Evolutionary conservation across 1,140 invertebrate species (phyloP).

Genomic region (Heliothis subflexa): DNA sequence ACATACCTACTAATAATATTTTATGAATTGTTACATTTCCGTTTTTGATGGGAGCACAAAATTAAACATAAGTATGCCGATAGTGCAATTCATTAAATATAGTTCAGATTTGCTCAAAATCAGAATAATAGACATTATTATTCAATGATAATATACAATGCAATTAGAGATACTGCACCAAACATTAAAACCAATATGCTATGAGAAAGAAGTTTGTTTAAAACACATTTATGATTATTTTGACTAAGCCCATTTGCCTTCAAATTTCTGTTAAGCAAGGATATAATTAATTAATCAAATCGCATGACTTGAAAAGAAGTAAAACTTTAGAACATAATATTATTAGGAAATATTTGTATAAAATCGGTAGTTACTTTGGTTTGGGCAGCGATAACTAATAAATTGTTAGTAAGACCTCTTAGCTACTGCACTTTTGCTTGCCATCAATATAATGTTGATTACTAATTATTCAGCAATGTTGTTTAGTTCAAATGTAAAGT

Average conservation of each 20-base stretch:
- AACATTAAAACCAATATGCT: slow-evolving; percentile 83
- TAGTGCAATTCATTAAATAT: slow-evolving; percentile 63
- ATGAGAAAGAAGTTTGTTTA: slow-evolving; percentile 74
- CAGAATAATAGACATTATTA: slow-evolving; percentile 75
- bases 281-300: slow-evolving; percentile 59
- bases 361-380: slow-evolving; percentile 64
- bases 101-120: slow-evolving; percentile 63
- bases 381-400: slow-evolving; percentile 77
- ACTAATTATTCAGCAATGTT: slow-evolving; percentile 6
- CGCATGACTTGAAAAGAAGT: slow-evolving; percentile 62
- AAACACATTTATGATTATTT: slow-evolving; percentile 74
- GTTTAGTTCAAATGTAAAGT: slow-evolving; percentile 8
- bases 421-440: slow-evolving; percentile 54
- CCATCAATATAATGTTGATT: background rate
- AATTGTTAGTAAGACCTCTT: slow-evolving; percentile 55
- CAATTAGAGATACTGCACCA: slow-evolving; percentile 85
- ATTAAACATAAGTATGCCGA: slow-evolving; percentile 60
- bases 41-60: background rate
- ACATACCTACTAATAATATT: slow-evolving; percentile 57
- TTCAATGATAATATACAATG: slow-evolving; percentile 84
- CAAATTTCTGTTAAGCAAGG: slow-evolving; percentile 70
- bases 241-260: slow-evolving; percentile 82
- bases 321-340: slow-evolving; percentile 61
- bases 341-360: slow-evolving; percentile 54
- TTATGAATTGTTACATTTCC: background rate